Evolutionary conservation across 2,888 invertebrate genomes (phyloP), one percentile per base, ranked within the genome.

Genomic region (Trichopoda pennipes): DNA sequence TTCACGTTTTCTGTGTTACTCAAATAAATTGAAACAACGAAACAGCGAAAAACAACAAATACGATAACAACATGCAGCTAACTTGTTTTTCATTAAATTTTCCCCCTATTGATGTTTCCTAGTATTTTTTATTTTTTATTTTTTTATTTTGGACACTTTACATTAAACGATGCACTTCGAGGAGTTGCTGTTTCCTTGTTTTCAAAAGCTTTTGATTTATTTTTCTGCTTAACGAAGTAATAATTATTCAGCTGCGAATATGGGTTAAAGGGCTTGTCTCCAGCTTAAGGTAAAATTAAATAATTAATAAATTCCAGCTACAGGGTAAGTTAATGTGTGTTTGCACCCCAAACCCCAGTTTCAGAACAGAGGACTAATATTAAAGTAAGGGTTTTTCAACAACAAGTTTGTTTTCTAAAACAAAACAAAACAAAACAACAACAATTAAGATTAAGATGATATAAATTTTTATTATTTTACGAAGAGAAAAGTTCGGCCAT

Each of bases 1-100:
- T 82, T 82, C 82, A 82, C 82, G 82, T 82, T 82, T 82, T 82
- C 79, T 79, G 82, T 82, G 82, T 82, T 82, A 70, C 64, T 58
- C 61, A 77, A 69, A 53, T 56, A 77, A 16, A 23, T n/a, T 7
- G 17, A 53, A 28, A 55, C 28, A 51, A 47, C 38, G 12, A 38
- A 8, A 38, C 10, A 8, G 38, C 38, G 38, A 38, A 23, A n/a
- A 56, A 51, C 58, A 64, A 35, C 28, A 73, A 55, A 56, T 64
- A 47, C 23, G 35, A 14, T 35, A 68, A 76, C 58, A 58, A 73
- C 77, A 56, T 70, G 77, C 44, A 19, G 38, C 16, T 38, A 10
- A 49, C 38, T 49, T 58, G 17, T 70, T 61, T 42, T 51, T 73
- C 28, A 28, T 61, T 61, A 38, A 69, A 44, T 23, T 16, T 14